Evolutionary conservation across 2,888 invertebrate species (phyloP), one percentile per base, ranked within the genome.

Genomic region (Baronia brevicornis): DNA sequence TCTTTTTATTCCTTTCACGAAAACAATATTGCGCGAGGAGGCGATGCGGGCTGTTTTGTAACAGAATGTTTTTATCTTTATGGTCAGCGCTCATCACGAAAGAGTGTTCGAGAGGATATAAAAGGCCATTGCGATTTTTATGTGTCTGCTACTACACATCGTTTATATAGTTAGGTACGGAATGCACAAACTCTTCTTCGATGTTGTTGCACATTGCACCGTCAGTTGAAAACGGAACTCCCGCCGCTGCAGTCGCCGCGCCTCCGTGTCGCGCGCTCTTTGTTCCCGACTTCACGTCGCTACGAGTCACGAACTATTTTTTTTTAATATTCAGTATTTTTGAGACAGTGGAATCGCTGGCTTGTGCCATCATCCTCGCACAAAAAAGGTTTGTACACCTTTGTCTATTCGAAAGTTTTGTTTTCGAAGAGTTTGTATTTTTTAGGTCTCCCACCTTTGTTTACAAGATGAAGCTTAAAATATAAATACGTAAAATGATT

Each of bases 101-200:
- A 43, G 45, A 39, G 44, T 41, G 41, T 38, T 39, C 15, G 40
- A 24, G 13, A 26, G 28, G 37, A 35, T 43, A 30, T 29, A 40
- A 39, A 42, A 36, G 34, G 41, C 35, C 42, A 45, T 45, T 37
- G 35, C 39, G 39, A 33, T 39, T 46, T 46, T 50, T 49, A 51
- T 51, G 43, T 46, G 50, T 50, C 48, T 51, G 39, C 39, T 34
- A 31, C 14, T 27, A 14, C 19, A 19, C 14, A 18, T 26, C 6
- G 7, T 20, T 13, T 26, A 25, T 28, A 26, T 24, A 33, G 27
- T 33, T 26, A n/a, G n/a, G n/a, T n/a, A n/a, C n/a, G n/a, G n/a
- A 26, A 33, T 33, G 32, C 32, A 26, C 26, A 21, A 11, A 12
- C 10, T 31, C 17, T 10, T 9, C 4, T 23, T 15, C 8, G n/a